phyloP scores from a whole-genome alignment of 1,140 invertebrate genomes.

The Drosophila watanabei region DNA sequence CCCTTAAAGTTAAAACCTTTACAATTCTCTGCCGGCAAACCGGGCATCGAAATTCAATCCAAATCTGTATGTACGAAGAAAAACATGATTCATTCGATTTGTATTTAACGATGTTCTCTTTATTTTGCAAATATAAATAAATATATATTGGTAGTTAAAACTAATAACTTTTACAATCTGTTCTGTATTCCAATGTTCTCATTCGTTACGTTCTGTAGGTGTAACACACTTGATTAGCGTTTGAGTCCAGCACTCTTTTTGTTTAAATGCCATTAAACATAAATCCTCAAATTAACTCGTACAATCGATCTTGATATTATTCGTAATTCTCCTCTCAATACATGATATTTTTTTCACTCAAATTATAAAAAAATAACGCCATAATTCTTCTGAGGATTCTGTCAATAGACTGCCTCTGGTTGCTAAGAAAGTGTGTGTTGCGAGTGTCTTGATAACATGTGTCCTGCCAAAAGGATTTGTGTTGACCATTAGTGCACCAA shows the following conservation, averaged over 20 bases:
- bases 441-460: conserved; percentile 60
- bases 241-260: conserved; percentile 26
- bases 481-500: conserved; percentile 42
- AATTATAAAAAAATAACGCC: conserved; percentile 24
- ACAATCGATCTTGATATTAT: conserved; percentile 43
- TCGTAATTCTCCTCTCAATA: conserved; percentile 26
- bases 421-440: conserved; percentile 23
- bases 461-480: conserved; percentile 29
- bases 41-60: background rate
- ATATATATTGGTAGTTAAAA: conserved; percentile 80
- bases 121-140: conserved; percentile 80
- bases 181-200: conserved; percentile 40
- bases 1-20: background rate
- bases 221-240: conserved; percentile 44
- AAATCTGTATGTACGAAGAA: background rate
- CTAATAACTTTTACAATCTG: conserved; percentile 75
- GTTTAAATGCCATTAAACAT: conserved; percentile 51
- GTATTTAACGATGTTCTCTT: conserved; percentile 79
- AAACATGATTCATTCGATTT: background rate
- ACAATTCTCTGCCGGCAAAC: too few species aligned
- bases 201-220: conserved; percentile 31
- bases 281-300: conserved; percentile 51
- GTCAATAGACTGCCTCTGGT: conserved; percentile 26
- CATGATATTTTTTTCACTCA: conserved; percentile 49
- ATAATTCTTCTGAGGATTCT: conserved; percentile 23